Evolutionary conservation across 2,888 invertebrate genomes (phyloP).

Genomic region (Pocota personata): DNA sequence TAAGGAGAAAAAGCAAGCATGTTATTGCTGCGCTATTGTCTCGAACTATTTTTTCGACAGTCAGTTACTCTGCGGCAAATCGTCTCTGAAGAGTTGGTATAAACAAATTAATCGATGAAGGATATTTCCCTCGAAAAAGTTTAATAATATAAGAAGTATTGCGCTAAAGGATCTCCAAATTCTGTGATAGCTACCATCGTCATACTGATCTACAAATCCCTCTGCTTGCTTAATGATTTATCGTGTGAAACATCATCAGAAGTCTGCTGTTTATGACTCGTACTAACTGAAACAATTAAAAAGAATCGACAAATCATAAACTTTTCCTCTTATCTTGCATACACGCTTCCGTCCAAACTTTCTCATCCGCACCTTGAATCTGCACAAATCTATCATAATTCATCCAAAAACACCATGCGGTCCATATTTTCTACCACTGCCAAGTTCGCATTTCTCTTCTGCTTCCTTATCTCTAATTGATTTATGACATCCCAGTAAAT

Average conservation of each 20-base stretch:
- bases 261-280: neutral
- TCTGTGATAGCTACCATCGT: too few relatives aligned
- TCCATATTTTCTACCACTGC: constrained; percentile 49
- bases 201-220: too few relatives aligned
- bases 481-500: constrained; percentile 66
- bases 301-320: neutral
- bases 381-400: constrained; percentile 45
- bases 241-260: neutral
- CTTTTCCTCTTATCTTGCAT: neutral
- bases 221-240: neutral
- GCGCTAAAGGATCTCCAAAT: too few relatives aligned
- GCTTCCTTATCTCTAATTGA: constrained; percentile 70
- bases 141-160: too few relatives aligned
- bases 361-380: constrained; percentile 33
- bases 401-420: constrained; percentile 43
- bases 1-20: too few relatives aligned
- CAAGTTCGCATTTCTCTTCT: constrained; percentile 62
- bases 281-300: neutral
- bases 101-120: too few relatives aligned
- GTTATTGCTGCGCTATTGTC: too few relatives aligned
- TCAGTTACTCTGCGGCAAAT: too few relatives aligned
- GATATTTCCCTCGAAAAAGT: too few relatives aligned
- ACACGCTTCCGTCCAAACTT: neutral
- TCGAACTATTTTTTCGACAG: too few relatives aligned
- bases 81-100: too few relatives aligned